These are phyloP conservation scores for Drosophila ustulata DNA, from an alignment of 2,888 invertebrate genomes.

Conservation along the genomic window DNA sequence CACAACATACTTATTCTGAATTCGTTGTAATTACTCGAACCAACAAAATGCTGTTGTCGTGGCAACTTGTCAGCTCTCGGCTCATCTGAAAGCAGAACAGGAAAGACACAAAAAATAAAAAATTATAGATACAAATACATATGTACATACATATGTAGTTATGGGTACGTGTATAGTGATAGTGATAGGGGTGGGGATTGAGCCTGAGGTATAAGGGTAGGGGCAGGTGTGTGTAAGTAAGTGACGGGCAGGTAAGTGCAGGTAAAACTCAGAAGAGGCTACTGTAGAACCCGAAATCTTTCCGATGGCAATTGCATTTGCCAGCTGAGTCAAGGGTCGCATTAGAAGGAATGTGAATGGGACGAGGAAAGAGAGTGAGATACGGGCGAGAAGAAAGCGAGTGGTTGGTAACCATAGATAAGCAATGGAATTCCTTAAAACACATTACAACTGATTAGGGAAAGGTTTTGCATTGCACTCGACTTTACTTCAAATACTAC, in stretches of 20 bases:
- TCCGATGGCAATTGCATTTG: conserved; percentile 7
- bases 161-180: not conserved
- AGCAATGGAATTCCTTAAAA: conserved; percentile 5
- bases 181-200: not conserved
- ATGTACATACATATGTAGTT: not conserved
- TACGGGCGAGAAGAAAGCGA: not conserved
- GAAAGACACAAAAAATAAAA: not conserved
- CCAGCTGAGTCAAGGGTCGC: conserved; percentile 3
- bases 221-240: conserved; percentile 22
- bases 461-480: not conserved
- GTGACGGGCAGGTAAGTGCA: conserved; percentile 21
- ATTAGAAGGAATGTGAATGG: not conserved
- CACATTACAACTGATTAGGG: conserved; percentile 1
- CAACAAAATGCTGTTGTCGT: conserved; percentile 23
- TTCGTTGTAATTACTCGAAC: conserved; percentile 43
- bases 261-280: conserved; percentile 1
- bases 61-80: not conserved
- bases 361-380: not conserved
- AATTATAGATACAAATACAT: not conserved
- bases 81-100: not conserved
- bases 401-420: not conserved
- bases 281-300: conserved; percentile 9
- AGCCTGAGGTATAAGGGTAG: conserved; percentile 3
- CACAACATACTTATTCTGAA: conserved; percentile 58
- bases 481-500: not conserved